These are phyloP conservation scores for Stenotaenia linearis DNA, from an alignment of 2,888 invertebrate genomes.

Conservation along the genomic window DNA sequence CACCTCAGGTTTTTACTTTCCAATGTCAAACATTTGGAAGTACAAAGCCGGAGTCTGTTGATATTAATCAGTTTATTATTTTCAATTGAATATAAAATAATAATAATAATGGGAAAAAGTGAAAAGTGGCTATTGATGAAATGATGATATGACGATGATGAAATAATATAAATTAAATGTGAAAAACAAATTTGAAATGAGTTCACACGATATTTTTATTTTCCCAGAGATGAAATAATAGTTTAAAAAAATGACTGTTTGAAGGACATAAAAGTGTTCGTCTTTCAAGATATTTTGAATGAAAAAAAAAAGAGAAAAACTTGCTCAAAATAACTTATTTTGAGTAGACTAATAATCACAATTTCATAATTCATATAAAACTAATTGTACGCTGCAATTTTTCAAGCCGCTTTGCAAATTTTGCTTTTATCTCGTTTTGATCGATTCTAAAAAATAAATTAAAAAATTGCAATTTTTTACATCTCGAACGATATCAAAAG, in stretches of 20 bases:
- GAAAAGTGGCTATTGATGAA: constrained; percentile 7
- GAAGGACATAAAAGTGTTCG: constrained; percentile 27
- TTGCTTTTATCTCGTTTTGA: not conserved
- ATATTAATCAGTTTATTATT: constrained; percentile 24
- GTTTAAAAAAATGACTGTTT: not conserved
- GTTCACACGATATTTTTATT: constrained; percentile 7
- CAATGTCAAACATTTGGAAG: not conserved
- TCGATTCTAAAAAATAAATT: not conserved
- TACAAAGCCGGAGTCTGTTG: constrained; percentile 8
- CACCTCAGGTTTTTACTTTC: constrained; percentile 14
- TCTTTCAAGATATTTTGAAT: constrained; percentile 32
- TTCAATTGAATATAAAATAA: constrained; percentile 21
- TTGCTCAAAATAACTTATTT: constrained; percentile 32
- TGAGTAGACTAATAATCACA: constrained; percentile 29
- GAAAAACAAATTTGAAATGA: not conserved
- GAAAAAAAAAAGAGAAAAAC: constrained; percentile 18
- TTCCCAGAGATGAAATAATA: constrained; percentile 11
- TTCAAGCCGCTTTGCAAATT: not conserved
- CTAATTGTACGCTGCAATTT: constrained; percentile 10
- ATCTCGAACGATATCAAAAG: not conserved
- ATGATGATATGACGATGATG: not conserved
- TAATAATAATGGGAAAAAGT: constrained; percentile 21
- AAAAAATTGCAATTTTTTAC: too few species aligned
- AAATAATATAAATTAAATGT: not conserved
- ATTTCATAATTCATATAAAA: not conserved